Evolutionary conservation across 2,113 vertebrate genomes (phyloP).

Genomic region (Sorex araneus): DNA sequence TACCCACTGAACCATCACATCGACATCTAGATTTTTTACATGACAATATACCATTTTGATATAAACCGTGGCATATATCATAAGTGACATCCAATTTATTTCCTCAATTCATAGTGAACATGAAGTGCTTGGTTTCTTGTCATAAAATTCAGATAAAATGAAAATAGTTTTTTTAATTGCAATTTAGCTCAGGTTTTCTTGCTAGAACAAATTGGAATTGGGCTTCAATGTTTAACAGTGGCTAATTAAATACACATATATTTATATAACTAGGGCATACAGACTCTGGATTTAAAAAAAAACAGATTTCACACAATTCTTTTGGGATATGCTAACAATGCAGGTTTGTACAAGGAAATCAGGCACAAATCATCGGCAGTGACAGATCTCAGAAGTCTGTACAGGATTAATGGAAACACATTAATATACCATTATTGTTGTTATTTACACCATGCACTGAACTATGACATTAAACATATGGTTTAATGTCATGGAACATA

Average conservation of each 20-base stretch:
- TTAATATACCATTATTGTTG: background rate
- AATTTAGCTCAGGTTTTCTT: constrained; percentile 35
- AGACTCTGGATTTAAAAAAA: constrained; percentile 40
- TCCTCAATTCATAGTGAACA: background rate
- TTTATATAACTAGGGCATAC: background rate
- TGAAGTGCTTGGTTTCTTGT: background rate
- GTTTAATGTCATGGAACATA: background rate
- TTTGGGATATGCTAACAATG: constrained; percentile 18
- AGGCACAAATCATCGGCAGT: background rate
- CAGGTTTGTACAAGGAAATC: background rate
- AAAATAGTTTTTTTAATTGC: constrained; percentile 22
- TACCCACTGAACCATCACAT: too few relatives aligned
- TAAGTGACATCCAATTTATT: background rate
- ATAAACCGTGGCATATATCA: background rate
- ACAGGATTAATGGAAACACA: background rate
- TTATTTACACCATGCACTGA: background rate
- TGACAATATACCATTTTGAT: background rate
- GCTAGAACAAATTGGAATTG: background rate
- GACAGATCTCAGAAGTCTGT: background rate
- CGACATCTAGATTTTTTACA: background rate
- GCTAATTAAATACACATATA: constrained; percentile 13
- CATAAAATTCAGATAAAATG: background rate
- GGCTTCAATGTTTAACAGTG: too few relatives aligned
- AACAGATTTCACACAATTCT: constrained; percentile 34
- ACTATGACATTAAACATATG: background rate